A percentile compares a stretch with the other conserved stretches of the same genome.
phyloP scores from a whole-genome alignment of 2,113 vertebrate species.

The Panthera uncia region DNA sequence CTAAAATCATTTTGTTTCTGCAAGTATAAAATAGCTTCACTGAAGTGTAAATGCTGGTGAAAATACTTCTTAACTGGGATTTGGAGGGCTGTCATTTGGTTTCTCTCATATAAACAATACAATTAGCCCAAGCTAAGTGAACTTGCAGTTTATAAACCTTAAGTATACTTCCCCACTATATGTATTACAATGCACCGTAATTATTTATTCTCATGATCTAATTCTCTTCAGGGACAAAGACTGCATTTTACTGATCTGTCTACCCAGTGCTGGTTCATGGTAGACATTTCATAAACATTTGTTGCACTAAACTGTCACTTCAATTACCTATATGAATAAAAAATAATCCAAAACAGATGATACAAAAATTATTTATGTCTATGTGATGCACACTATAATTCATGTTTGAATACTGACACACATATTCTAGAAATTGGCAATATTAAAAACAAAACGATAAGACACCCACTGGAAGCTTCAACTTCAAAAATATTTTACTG shows the following conservation, averaged over 20 bases:
- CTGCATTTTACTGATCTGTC: neutral
- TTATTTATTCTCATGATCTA: neutral
- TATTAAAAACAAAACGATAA: neutral
- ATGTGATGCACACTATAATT: neutral
- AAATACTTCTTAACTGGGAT: neutral
- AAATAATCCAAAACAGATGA: neutral
- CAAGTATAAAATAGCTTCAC: conserved; percentile 11
- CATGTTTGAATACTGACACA: neutral
- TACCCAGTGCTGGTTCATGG: neutral
- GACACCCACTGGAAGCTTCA: neutral
- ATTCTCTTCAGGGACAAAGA: neutral
- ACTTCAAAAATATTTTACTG: neutral
- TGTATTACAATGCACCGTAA: neutral
- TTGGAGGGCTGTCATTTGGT: neutral
- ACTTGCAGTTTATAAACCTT: neutral
- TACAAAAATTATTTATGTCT: neutral
- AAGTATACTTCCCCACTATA: neutral
- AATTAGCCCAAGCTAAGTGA: neutral
- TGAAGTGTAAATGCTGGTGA: neutral
- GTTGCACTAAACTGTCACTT: neutral
- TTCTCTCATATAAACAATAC: neutral
- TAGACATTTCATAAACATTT: neutral
- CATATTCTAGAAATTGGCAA: neutral
- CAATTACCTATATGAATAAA: neutral
- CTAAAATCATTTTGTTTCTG: neutral